Conservation (phyloP, 1,140 invertebrate species). For the Nasonia vitripennis region DNA sequence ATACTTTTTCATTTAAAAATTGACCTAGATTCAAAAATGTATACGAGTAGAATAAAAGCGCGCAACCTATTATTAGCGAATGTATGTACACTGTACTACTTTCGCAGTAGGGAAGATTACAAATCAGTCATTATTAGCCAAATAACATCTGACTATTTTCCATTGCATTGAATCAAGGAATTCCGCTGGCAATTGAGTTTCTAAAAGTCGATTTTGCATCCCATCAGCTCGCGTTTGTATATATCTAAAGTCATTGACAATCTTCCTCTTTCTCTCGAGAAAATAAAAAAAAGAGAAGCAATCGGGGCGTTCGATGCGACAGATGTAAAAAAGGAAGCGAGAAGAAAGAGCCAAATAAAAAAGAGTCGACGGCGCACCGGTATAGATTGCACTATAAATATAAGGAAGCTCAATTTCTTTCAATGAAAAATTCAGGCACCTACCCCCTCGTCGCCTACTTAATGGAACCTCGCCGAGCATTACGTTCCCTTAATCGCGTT, state of each 20-base stretch:
- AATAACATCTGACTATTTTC: no score
- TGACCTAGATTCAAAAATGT: neutral
- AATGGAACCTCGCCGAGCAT: constrained; percentile 3
- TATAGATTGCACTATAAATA: constrained; percentile 35
- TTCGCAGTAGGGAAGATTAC: no score
- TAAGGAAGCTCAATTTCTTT: constrained; percentile 20
- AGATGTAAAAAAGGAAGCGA: constrained; percentile 13
- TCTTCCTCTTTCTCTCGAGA: neutral
- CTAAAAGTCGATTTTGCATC: neutral
- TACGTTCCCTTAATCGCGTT: neutral
- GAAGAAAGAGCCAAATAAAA: constrained; percentile 28
- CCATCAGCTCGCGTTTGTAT: neutral
- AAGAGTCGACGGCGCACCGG: neutral
- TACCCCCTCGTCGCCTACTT: neutral
- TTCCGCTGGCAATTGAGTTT: no score
- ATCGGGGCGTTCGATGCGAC: neutral
- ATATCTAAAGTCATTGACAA: neutral
- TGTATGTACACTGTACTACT: neutral
- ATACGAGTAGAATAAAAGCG: neutral
- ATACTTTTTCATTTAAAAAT: neutral
- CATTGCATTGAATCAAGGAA: no score
- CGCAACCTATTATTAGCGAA: no score
- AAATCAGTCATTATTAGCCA: no score
- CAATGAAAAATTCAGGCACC: constrained; percentile 51
- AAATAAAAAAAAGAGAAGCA: neutral